Evolutionary conservation across 2,797 vertebrate genomes (phyloP), one percentile per base, ranked within the genome.

Genomic region (Artibeus lituratus): DNA sequence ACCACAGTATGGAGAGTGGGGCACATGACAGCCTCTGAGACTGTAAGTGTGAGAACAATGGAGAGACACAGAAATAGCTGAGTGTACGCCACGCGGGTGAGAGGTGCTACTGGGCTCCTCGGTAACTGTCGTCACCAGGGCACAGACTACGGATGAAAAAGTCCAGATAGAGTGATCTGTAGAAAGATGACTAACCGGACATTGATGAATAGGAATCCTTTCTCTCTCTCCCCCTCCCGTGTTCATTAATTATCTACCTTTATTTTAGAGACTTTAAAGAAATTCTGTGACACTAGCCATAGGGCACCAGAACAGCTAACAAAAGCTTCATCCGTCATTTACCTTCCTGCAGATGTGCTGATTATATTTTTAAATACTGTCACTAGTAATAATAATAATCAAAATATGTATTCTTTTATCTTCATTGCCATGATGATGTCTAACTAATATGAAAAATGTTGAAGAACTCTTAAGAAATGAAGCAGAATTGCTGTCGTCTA

Each of bases 11-110:
- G 0, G 70, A 87, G 91, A 88, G 84, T 62, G 18, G 89, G 93
- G 85, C 73, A 97, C 87, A 84, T 91, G 90, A 73, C 93, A 44
- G 24, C 57, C 29, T 90, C 78, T 89, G 32, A 35, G 53, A 15
- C 67, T 29, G 37, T 47, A 22, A 29, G 44, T 97, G 72, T 94
- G 95, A 97, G 80, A 77, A 16, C 91, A 82, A 87, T 81, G 90
- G 90, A 35, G 74, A 77, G 94, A 85, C 32, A 69, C 11, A 73
- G 21, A 24, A 0, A 3, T 32, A 62, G 89, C 91, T 47, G 95
- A 85, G 5, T 4, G 7, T 2, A 29, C 22, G 14, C 70, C 24
- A 29, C 0, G 39, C 57, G 83, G 95, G 88, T 21, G 69, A 76
- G 88, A 85, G 81, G 82, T 84, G 72, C 37, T 2, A 1, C 0